These are phyloP conservation scores for Drosophila macrothrix DNA, from an alignment of 2,888 invertebrate species.

Conservation along the genomic window DNA sequence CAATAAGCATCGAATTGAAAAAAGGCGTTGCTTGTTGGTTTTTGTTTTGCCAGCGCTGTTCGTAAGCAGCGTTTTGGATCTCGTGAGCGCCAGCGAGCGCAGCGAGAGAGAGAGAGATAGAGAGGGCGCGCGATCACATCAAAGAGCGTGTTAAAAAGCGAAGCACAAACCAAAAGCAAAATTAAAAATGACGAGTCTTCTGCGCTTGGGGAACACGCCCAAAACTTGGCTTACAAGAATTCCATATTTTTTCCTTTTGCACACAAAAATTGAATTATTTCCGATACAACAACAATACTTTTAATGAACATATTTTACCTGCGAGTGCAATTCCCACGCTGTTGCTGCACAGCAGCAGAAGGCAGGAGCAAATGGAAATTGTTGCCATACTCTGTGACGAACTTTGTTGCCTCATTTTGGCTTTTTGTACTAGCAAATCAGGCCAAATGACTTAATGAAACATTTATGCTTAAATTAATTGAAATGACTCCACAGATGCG, in stretches of 20 bases:
- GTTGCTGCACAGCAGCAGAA: constrained; percentile 70
- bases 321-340: constrained; percentile 62
- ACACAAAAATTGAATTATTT: neutral
- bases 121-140: constrained; percentile 36
- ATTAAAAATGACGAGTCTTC: constrained; percentile 63
- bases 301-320: constrained; percentile 48
- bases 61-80: constrained; percentile 71
- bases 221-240: constrained; percentile 69
- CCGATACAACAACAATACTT: neutral
- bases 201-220: constrained; percentile 77
- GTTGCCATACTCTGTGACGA: constrained; percentile 26
- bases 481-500: constrained; percentile 19
- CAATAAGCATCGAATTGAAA: constrained; percentile 26
- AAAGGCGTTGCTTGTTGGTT: constrained; percentile 69
- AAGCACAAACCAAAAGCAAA: constrained; percentile 49
- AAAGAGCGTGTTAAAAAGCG: constrained; percentile 65
- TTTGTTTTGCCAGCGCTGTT: constrained; percentile 76
- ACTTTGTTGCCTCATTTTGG: constrained; percentile 56
- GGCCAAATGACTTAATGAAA: constrained; percentile 48
- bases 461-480: constrained; percentile 52
- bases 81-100: constrained; percentile 29
- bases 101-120: neutral
- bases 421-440: constrained; percentile 37
- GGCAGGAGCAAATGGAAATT: constrained; percentile 47
- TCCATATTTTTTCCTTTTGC: neutral